These are phyloP conservation scores for Sycophila sp. DNA, from an alignment of 1,140 invertebrate species.

Conservation along the genomic window DNA sequence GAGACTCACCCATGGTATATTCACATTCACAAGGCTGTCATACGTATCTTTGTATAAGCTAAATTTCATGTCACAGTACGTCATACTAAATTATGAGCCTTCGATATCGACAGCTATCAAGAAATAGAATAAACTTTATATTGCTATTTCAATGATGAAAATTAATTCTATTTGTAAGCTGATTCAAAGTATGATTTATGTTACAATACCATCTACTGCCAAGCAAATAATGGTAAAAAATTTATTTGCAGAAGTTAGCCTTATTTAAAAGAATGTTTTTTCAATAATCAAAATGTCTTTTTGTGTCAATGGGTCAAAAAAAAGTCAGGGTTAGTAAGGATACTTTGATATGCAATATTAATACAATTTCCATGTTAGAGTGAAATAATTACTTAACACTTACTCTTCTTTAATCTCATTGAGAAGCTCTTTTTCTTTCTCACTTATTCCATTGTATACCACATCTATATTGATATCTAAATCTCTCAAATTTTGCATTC, in stretches of 20 bases:
- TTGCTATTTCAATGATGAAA: background rate
- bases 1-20: conserved; percentile 36
- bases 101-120: conserved; percentile 47
- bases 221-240: background rate
- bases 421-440: conserved; percentile 71
- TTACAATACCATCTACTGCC: background rate
- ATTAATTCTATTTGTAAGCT: background rate
- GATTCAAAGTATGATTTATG: conserved; percentile 14
- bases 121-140: conserved; percentile 43
- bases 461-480: conserved; percentile 73
- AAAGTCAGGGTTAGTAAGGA: background rate
- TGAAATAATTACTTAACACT: conserved; percentile 48
- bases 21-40: conserved; percentile 12
- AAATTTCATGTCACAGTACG: conserved; percentile 35
- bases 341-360: background rate
- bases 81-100: conserved; percentile 44
- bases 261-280: background rate
- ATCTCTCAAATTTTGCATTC: conserved; percentile 73
- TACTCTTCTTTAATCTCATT: conserved; percentile 73
- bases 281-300: background rate
- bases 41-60: background rate
- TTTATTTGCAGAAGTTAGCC: background rate
- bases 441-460: conserved; percentile 69
- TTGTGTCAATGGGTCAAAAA: background rate
- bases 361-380: background rate